Evolutionary conservation across 2,113 vertebrate genomes (phyloP), one percentile per base, ranked within the genome.

Genomic region (Alethe diademata): DNA sequence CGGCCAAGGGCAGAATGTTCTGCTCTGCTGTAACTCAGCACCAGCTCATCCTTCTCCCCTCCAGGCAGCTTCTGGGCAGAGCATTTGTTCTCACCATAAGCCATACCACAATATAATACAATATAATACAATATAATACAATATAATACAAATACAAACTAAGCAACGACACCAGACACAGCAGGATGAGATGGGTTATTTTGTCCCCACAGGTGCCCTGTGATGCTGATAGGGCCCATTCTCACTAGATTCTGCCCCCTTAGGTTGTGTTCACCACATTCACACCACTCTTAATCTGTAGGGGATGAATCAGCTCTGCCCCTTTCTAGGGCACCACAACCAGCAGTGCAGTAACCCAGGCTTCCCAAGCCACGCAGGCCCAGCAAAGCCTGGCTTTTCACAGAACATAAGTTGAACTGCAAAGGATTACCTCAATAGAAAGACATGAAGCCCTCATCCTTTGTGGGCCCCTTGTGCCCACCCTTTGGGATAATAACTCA

Each of bases 311-410:
- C 25, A 75, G 17, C 4, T 73, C 38, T 79, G 10, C 17, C 28
- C 20, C 8, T 95, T 96, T 25, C 33, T 25, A 15, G 26, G 18
- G 24, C 38, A 66, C 42, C 16, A 71, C 29, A 29, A 53, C 13
- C 8, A 65, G 6, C 0, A 1, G 8, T 22, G 23, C 6, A 19
- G 24, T 35, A 66, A 33, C 17, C 11, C 20, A 6, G 24, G 14
- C 11, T 53, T 69, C 7, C 3, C 50, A 86, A 79, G 40, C 51
- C 20, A 35, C 17, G 19, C 8, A 53, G 31, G 19, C 45, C 11
- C 20, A 61, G 38, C 13, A 89, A 80, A 84, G 26, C 11, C 43
- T 6, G 4, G 6, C 18, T 53, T 57, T 69, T 65, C 71, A 82
- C 36, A 20, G 72, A 36, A 36, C 5, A 3, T 53, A 60, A 54